Evolutionary conservation across 1,140 invertebrate species (phyloP).

Genomic region (Dreissena rostriformis): DNA sequence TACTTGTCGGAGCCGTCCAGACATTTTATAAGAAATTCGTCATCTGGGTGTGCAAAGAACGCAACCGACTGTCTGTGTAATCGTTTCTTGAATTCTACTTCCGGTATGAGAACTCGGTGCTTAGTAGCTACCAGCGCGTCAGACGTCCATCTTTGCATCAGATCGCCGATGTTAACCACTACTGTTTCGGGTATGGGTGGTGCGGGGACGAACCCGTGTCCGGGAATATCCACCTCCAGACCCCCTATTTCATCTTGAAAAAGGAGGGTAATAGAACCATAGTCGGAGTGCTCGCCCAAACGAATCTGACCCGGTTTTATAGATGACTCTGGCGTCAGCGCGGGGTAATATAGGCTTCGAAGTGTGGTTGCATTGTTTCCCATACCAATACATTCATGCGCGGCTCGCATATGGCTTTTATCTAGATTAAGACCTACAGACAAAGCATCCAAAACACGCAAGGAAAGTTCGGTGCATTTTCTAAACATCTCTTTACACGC

Average conservation of each 20-base stretch:
- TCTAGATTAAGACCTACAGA: conserved; percentile 51
- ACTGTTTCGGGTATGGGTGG: conserved; percentile 50
- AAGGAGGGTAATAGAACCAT: conserved; percentile 88
- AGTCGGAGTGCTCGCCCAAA: conserved; percentile 88
- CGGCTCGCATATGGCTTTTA: conserved; percentile 18
- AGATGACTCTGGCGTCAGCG: background rate
- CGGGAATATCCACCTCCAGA: conserved; percentile 74
- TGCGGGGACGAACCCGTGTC: conserved; percentile 44
- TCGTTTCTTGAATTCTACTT: conserved; percentile 84
- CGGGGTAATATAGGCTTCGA: conserved; percentile 37
- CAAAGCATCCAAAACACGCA: conserved; percentile 56
- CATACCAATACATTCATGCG: conserved; percentile 19
- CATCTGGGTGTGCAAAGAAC: conserved; percentile 90
- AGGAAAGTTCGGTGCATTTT: conserved; percentile 9
- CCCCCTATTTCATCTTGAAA: conserved; percentile 84
- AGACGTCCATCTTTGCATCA: conserved; percentile 60
- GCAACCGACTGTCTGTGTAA: conserved; percentile 88
- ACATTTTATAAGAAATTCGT: conserved; percentile 83
- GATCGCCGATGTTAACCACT: conserved; percentile 55
- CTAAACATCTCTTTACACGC: conserved; percentile 27
- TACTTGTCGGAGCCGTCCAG: conserved; percentile 80
- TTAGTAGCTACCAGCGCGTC: conserved; percentile 71
- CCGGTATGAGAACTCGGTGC: conserved; percentile 88
- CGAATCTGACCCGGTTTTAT: conserved; percentile 82
- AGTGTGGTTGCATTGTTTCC: conserved; percentile 19